Base-by-base conservation (phyloP, 2,888 invertebrate genomes). In the Phorcus lineatus region DNA sequence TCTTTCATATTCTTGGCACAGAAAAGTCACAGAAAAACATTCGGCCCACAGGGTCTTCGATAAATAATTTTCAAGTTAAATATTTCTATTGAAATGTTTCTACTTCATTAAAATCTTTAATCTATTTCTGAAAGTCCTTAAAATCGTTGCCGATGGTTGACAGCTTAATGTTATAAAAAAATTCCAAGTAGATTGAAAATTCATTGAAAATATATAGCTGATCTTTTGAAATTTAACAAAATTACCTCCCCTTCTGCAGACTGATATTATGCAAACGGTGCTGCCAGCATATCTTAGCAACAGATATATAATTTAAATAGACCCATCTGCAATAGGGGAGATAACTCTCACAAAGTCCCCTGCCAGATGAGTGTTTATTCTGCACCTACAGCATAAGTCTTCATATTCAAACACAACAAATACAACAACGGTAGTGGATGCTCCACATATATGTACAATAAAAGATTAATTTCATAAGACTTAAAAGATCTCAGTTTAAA, bases 361-460 rank as follows among this genome's bases (percentile, higher is more conserved):
- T 62, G 28, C 62, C 62, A 62, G 28, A 11, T 28, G 28, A 24
- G 28, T 17, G 62, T 24, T 62, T 24, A 24, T 13, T 62, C 62
- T 62, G 62, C 24, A 28, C 28, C 19, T 70, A 70, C 70, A 70
- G 70, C 70, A 70, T 70, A 70, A 40, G 19, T 70, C 40, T 70
- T 36, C 62, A 62, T 62, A 62, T 62, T 62, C 70, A 70, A 70
- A 70, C 70, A 70, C 70, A 70, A 70, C 70, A 70, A 70, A 19
- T 40, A 70, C 70, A 70, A 70, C 70, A 70, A 70, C 70, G 36
- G 70, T 31, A 11, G 70, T 70, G 70, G 70, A 70, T 70, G 36
- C 31, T 70, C 70, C 70, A 70, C 70, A 70, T 70, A 70, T 70
- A 70, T 70, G 28, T 70, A 70, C 70, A 70, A 70, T 70, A 70